These are phyloP conservation scores for Alethe diademata DNA, from an alignment of 2,113 vertebrate genomes.

Conservation along the genomic window DNA sequence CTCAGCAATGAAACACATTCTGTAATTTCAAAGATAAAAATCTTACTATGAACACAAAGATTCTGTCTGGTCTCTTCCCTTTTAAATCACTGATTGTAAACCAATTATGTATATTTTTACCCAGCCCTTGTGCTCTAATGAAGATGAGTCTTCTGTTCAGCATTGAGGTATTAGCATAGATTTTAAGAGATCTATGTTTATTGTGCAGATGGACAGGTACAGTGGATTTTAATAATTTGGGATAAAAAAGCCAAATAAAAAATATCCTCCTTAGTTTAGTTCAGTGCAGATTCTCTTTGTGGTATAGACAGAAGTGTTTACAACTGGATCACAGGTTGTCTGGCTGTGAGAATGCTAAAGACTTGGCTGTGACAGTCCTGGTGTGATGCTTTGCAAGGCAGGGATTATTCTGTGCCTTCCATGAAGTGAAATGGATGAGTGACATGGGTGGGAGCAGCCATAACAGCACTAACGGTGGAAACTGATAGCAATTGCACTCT, in stretches of 20 bases:
- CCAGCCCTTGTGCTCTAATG: background rate
- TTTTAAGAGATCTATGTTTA: background rate
- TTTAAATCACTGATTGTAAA: background rate
- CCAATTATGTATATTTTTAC: background rate
- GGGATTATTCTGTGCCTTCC: background rate
- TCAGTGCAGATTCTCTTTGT: background rate
- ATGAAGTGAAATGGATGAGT: background rate
- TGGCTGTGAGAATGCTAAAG: background rate
- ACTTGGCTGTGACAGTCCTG: background rate
- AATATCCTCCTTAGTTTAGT: background rate
- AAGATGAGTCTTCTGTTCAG: background rate
- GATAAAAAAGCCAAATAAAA: background rate
- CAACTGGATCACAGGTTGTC: background rate
- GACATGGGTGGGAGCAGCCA: background rate
- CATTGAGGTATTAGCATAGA: background rate
- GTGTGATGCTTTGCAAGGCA: background rate
- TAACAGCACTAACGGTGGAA: fast-evolving
- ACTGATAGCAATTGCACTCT: background rate
- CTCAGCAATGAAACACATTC: background rate
- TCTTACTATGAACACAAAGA: background rate
- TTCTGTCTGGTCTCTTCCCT: background rate
- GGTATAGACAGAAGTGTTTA: background rate
- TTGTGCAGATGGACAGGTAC: background rate
- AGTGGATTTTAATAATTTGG: background rate
- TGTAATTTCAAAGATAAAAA: background rate